Evolutionary conservation across 2,113 vertebrate genomes (phyloP).

Genomic region (Cynoglossus semilaevis): DNA sequence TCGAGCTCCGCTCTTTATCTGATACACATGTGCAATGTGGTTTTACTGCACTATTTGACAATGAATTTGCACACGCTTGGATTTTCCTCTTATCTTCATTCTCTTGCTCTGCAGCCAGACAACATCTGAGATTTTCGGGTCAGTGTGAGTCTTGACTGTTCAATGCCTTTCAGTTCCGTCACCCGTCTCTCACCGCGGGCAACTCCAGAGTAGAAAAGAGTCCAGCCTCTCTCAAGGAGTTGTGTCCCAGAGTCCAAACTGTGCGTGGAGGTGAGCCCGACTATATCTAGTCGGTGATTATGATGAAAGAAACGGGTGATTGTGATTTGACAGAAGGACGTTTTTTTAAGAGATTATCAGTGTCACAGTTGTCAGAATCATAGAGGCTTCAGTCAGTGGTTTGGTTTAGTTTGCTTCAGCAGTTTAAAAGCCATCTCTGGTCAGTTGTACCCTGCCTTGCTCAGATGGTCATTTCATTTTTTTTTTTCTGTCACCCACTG

Average conservation of each 20-base stretch:
- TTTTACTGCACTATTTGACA: conserved; percentile 67
- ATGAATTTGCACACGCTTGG: conserved; percentile 67
- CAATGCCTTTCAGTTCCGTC: conserved; percentile 48
- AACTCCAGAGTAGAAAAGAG: too few relatives aligned
- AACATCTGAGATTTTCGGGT: conserved; percentile 40
- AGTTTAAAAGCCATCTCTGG: conserved; percentile 46
- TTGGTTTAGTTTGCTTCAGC: conserved; percentile 49
- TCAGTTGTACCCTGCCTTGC: conserved; percentile 60
- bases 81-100: conserved; percentile 35
- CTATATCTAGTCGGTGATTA: too few relatives aligned
- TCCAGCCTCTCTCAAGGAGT: too few relatives aligned
- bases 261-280: too few relatives aligned
- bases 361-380: conserved; percentile 55
- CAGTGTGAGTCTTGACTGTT: conserved; percentile 45
- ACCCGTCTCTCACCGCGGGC: too few relatives aligned
- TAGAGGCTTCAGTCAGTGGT: conserved; percentile 53
- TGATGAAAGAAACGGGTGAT: conserved; percentile 47
- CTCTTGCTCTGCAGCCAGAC: conserved; percentile 24
- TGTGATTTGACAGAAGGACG: conserved; percentile 67
- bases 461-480: conserved; percentile 50
- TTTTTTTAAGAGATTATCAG: conserved; percentile 56
- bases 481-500: conserved; percentile 36
- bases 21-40: conserved; percentile 62
- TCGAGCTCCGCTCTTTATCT: conserved; percentile 39
- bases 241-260: too few relatives aligned